Percentiles rank a stretch among this genome's conserved stretches.
These are phyloP conservation scores for Sinodicranocentrus sp. DNA, from an alignment of 2,888 invertebrate genomes.

Conservation along the genomic window DNA sequence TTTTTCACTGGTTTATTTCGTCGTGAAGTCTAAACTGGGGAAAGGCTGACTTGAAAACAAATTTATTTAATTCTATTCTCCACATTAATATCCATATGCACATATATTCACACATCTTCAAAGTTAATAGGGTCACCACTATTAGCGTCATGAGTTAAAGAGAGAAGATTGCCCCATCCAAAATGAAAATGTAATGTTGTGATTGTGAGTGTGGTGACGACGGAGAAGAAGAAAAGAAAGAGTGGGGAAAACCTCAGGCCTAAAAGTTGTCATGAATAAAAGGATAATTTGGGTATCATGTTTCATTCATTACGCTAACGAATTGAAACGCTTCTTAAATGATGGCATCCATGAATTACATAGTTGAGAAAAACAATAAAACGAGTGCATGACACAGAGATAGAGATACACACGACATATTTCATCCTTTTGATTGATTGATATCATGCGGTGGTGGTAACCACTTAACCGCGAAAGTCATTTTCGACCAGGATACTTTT, in stretches of 20 bases:
- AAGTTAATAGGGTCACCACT: too few species aligned
- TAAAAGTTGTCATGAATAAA: too few species aligned
- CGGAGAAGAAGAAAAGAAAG: neutral
- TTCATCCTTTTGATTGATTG: neutral
- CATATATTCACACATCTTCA: too few species aligned
- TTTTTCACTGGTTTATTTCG: too few species aligned
- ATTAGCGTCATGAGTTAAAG: too few species aligned
- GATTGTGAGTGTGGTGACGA: neutral
- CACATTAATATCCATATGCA: too few species aligned
- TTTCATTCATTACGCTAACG: neutral
- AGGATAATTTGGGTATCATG: neutral
- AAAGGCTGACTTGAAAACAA: too few species aligned
- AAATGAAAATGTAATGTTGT: too few species aligned
- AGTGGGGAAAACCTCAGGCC: neutral
- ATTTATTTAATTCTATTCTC: too few species aligned
- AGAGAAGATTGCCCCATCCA: too few species aligned
- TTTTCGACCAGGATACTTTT: too few species aligned
- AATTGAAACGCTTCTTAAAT: neutral
- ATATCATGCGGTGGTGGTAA: conserved; percentile 2
- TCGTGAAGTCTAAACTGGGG: too few species aligned
- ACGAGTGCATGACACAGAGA: neutral
- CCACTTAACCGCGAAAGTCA: neutral
- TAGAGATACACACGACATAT: neutral
- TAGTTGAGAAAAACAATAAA: neutral
- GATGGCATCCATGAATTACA: neutral